Percentiles rank a stretch among this genome's conserved stretches.
phyloP scores from a whole-genome alignment of 1,140 invertebrate genomes.

The Brachionus sp. region DNA sequence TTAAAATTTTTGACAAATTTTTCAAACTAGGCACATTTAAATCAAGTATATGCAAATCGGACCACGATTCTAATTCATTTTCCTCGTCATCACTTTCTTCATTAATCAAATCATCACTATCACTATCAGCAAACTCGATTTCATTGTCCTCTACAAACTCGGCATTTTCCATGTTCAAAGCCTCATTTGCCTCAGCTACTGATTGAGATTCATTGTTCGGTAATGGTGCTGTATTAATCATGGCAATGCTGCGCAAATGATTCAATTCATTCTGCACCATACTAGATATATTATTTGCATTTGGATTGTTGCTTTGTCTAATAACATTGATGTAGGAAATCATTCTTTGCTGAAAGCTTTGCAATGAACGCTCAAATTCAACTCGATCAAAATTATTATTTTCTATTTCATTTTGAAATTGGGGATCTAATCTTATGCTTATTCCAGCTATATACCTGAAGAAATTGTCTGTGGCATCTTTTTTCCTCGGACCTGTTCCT shows the following conservation, averaged over 20 bases:
- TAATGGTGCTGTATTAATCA: not conserved
- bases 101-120: conserved; percentile 44
- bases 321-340: not conserved
- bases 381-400: not conserved
- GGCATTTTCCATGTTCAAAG: not conserved
- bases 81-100: conserved; percentile 31
- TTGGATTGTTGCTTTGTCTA: not conserved
- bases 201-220: not conserved
- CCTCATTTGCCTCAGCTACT: not conserved
- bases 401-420: not conserved
- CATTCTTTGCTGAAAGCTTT: not conserved
- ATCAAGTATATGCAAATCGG: conserved; percentile 44
- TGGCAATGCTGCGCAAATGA: not conserved
- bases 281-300: not conserved
- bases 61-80: conserved; percentile 31
- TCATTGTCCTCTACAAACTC: conserved; percentile 34
- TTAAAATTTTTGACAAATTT: conserved; percentile 66
- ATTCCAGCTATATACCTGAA: not conserved
- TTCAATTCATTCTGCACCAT: not conserved
- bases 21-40: conserved; percentile 64
- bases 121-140: conserved; percentile 44
- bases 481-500: conserved; percentile 66
- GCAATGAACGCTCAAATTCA: not conserved
- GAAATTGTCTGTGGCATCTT: not conserved
- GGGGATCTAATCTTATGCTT: not conserved